Conservation (phyloP, 2,797 vertebrate species). For the Mustela erminea region DNA sequence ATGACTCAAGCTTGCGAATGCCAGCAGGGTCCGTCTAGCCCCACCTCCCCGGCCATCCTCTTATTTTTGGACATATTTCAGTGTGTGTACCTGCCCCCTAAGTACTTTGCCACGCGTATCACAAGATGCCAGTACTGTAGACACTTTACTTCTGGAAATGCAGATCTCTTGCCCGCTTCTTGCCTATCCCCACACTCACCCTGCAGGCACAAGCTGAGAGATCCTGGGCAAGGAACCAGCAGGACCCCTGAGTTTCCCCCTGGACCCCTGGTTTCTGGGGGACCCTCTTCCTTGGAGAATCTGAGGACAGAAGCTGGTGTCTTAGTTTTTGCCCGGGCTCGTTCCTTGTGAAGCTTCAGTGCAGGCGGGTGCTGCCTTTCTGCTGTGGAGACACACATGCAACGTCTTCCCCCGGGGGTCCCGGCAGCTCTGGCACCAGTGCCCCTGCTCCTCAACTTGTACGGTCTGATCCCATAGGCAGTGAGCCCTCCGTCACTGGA, state of each 20-base stretch:
- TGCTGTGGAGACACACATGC: not conserved
- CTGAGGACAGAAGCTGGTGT: not conserved
- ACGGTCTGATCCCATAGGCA: not conserved
- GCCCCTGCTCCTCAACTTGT: not conserved
- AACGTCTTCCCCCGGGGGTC: not conserved
- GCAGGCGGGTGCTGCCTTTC: not conserved
- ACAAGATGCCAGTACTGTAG: not conserved
- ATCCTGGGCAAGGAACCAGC: not conserved
- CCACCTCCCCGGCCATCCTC: not conserved
- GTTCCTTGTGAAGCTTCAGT: not conserved
- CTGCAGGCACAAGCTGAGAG: not conserved
- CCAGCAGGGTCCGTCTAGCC: not conserved
- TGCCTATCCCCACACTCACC: not conserved
- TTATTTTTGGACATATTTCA: not conserved
- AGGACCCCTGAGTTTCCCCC: not conserved
- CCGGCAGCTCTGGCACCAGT: not conserved
- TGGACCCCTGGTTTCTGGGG: not conserved
- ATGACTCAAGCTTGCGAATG: not conserved
- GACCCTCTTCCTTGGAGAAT: not conserved
- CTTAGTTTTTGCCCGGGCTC: not conserved
- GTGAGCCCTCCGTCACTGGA: not conserved
- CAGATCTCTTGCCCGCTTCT: not conserved
- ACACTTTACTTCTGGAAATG: not conserved
- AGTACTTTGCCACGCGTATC: not conserved
- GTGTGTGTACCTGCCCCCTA: not conserved